Evolutionary conservation across 1,140 invertebrate genomes (phyloP), one percentile per base, ranked within the genome.

Genomic region (Aphaenogaster rudis): DNA sequence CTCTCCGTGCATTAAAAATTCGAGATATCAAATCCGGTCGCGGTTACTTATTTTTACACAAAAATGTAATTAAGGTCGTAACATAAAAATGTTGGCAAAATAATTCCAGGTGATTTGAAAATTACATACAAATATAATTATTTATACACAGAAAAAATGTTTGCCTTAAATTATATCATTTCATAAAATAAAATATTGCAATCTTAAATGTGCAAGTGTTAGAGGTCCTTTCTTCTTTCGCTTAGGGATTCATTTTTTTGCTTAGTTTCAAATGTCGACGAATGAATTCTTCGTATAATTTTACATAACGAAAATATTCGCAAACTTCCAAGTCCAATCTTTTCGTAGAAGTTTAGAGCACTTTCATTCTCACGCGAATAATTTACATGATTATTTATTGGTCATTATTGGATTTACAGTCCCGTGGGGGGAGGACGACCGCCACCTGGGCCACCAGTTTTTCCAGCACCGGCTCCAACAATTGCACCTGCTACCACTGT

Each of bases 401-500:
- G 52, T 81, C 63, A 91, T 90, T 82, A 79, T 64, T n/a, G 64
- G 71, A 76, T 91, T 93, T 94, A 45, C 79, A 95, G 94, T 64
- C 92, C 94, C 17, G 94, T 93, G 67, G 92, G 92, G 78, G 94
- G 95, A 80, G 94, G 95, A 36, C 89, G 95, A 64, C 93, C 95
- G 21, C 95, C 95, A 82, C 95, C 95, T 72, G 95, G 95, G 86
- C 95, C 95, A 28, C 95, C 95, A 78, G 94, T 95, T 71, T 95
- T 95, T 87, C 95, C 95, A 13, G 94, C 95, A 28, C 91, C 95
- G 33, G 84, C 94, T 0, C 90, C 94, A 9, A 89, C 94, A 28
- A 95, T 95, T n/a, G 85, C 91, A 78, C 92, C 94, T 77, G 86
- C 92, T 33, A 85, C 93, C 42, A 88, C 94, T 61, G 92, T 92